A percentile compares a stretch with the other conserved stretches of the same genome.
These are phyloP conservation scores for Sanderia malayensis DNA, from an alignment of 30 jellyfish, hydroid and myxozoan genomes.

Conservation along the genomic window DNA sequence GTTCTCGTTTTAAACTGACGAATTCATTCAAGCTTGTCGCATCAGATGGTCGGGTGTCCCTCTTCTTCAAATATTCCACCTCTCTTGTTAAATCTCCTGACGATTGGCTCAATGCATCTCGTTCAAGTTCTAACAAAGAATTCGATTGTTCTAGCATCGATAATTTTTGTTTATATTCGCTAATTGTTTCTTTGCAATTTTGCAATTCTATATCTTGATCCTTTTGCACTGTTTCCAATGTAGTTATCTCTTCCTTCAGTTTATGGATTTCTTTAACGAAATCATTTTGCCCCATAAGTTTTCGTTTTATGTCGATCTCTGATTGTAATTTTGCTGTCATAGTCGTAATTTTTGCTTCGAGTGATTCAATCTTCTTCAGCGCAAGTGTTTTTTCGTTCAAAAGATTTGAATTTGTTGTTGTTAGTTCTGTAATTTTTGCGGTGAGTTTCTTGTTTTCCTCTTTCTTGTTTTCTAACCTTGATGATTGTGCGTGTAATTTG, in stretches of 20 bases:
- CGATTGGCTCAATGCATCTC: conserved; percentile 51
- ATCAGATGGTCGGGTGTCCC: conserved; percentile 21
- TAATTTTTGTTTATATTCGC: not conserved
- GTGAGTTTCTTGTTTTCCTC: not conserved
- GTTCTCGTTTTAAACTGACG: conserved; percentile 45
- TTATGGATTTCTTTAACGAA: conserved; percentile 30
- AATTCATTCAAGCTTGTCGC: conserved; percentile 31
- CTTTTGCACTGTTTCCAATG: conserved; percentile 23
- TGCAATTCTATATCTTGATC: not conserved
- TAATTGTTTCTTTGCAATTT: not conserved
- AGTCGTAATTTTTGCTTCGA: conserved; percentile 11
- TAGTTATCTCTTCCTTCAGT: conserved; percentile 18
- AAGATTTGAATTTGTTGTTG: not conserved
- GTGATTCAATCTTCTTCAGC: conserved; percentile 3
- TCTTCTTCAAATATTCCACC: conserved; percentile 40
- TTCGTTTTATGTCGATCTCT: conserved; percentile 28
- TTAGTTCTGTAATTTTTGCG: not conserved
- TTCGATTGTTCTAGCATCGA: conserved; percentile 15
- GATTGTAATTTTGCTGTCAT: conserved; percentile 6
- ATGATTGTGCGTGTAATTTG: not conserved
- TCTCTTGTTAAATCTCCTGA: conserved; percentile 41
- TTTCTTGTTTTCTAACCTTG: not conserved
- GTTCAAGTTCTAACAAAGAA: conserved; percentile 32
- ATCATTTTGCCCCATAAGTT: conserved; percentile 47
- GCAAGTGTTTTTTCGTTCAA: not conserved